phyloP scores from a whole-genome alignment of 1,140 invertebrate species.

The Pemphigus obesinymphae region DNA sequence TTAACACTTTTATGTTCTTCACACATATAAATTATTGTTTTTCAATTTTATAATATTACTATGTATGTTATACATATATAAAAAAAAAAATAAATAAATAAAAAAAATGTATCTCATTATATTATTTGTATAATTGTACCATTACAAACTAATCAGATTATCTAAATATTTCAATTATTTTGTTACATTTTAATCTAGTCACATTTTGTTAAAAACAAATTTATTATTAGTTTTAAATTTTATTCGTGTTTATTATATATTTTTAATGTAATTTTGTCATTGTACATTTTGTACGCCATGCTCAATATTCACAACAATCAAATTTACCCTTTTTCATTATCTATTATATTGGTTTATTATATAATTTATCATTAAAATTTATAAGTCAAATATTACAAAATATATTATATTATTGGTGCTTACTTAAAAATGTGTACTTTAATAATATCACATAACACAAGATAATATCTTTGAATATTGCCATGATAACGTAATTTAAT shows the following conservation, averaged over 20 bases:
- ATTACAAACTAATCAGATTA: not conserved
- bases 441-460: not conserved
- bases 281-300: not conserved
- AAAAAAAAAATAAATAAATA: too few relatives aligned
- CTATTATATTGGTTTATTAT: not conserved
- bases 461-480: not conserved
- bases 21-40: not conserved
- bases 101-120: too few relatives aligned
- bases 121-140: too few relatives aligned
- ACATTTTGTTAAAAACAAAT: not conserved
- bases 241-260: not conserved
- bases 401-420: not conserved
- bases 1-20: not conserved
- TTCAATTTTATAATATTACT: not conserved
- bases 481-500: not conserved
- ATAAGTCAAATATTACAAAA: not conserved
- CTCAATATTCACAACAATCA: slow-evolving; percentile 6
- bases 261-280: not conserved
- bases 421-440: not conserved
- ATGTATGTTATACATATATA: too few relatives aligned
- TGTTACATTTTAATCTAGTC: not conserved
- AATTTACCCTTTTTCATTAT: not conserved
- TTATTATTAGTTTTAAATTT: not conserved
- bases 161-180: not conserved
- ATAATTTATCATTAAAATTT: not conserved